Percentiles rank a stretch among this genome's conserved stretches.
These are phyloP conservation scores for Mionectes macconnelli DNA, from an alignment of 2,113 vertebrate genomes.

Conservation along the genomic window DNA sequence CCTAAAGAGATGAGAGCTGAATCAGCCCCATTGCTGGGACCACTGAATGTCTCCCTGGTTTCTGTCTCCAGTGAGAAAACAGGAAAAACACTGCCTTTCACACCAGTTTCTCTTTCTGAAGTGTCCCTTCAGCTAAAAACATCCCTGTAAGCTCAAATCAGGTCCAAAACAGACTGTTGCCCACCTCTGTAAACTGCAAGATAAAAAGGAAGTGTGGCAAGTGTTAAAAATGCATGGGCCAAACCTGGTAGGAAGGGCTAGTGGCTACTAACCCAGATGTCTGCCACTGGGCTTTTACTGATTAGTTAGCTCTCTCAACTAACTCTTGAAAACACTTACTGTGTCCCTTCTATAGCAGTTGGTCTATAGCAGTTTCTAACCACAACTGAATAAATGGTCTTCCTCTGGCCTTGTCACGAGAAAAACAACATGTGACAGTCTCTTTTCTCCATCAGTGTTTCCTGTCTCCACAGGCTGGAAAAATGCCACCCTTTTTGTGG, in stretches of 20 bases:
- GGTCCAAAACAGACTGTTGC: background rate
- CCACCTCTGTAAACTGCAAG: background rate
- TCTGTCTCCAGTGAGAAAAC: background rate
- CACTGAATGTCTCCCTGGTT: accelerated
- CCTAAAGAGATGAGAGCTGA: background rate
- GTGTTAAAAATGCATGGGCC: background rate
- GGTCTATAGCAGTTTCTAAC: background rate
- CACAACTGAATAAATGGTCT: background rate
- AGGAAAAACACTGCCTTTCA: background rate
- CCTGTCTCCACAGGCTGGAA: background rate
- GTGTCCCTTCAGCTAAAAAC: background rate
- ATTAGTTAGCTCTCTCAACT: accelerated
- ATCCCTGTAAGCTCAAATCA: background rate
- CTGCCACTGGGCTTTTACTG: background rate
- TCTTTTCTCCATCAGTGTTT: background rate
- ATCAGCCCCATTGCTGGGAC: accelerated
- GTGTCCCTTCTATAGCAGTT: background rate
- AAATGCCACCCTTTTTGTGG: background rate
- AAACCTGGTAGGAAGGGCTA: background rate
- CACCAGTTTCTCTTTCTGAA: background rate
- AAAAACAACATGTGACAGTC: background rate
- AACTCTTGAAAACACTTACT: background rate
- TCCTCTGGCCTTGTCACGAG: background rate
- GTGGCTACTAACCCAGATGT: background rate
- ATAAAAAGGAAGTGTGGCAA: background rate